A percentile compares a stretch with the other conserved stretches of the same genome.
These are phyloP conservation scores for Cistogaster globosa DNA, from an alignment of 2,888 invertebrate species.

Conservation along the genomic window DNA sequence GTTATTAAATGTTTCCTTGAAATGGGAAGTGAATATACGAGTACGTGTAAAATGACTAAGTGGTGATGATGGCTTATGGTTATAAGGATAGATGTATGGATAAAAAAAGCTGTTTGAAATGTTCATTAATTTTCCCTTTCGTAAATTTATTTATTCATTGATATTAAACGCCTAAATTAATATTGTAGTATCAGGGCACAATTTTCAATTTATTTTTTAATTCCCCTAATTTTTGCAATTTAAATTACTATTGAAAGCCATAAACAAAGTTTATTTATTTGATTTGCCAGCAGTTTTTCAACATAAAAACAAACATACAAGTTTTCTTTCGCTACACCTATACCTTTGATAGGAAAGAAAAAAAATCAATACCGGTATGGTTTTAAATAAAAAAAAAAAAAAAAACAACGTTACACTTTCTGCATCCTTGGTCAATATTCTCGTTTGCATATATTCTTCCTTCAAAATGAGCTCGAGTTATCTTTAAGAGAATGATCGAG, in stretches of 20 bases:
- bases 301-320: constrained; percentile 1
- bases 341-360: too few species aligned
- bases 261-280: constrained; percentile 50
- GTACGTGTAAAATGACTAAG: constrained; percentile 4
- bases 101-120: constrained; percentile 17
- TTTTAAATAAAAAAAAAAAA: neutral
- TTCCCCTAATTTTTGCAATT: constrained; percentile 50
- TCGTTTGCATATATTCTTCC: too few species aligned
- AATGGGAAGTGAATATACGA: too few species aligned
- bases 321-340: neutral
- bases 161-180: constrained; percentile 26
- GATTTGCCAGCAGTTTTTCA: neutral
- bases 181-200: constrained; percentile 37
- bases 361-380: too few species aligned
- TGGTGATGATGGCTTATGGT: neutral
- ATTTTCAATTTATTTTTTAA: constrained; percentile 61
- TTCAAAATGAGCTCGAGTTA: too few species aligned
- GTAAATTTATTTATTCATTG: neutral
- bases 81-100: constrained; percentile 30
- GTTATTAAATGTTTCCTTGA: too few species aligned
- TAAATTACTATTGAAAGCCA: constrained; percentile 64
- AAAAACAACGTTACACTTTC: too few species aligned
- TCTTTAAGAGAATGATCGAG: too few species aligned
- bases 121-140: neutral
- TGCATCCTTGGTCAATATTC: too few species aligned